phyloP scores from a whole-genome alignment of 2,888 invertebrate genomes.

The Elegia similella region DNA sequence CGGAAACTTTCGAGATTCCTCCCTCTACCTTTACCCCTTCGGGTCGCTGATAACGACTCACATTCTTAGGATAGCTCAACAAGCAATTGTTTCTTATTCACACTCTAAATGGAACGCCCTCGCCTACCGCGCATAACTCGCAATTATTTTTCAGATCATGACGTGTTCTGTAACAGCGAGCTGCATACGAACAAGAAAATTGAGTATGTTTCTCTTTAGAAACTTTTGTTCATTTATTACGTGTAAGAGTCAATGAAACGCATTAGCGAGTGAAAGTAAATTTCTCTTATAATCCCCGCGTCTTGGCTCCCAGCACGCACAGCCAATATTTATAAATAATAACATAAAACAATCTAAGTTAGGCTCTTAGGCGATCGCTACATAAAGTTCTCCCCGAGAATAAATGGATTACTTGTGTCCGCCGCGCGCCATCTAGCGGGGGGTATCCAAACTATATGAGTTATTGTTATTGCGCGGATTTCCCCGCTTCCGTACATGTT shows the following conservation, averaged over 20 bases:
- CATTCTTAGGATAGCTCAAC: constrained; percentile 68
- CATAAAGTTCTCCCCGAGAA: constrained; percentile 79
- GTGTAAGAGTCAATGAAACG: constrained; percentile 11
- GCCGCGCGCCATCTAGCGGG: constrained; percentile 74
- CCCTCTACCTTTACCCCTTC: constrained; percentile 27
- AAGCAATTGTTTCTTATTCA: constrained; percentile 50
- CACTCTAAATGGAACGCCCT: constrained; percentile 36
- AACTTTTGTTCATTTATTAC: not conserved
- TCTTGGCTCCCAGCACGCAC: constrained; percentile 48
- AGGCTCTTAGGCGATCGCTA: constrained; percentile 70
- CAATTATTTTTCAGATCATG: constrained; percentile 19
- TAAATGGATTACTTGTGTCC: constrained; percentile 82
- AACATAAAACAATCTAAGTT: constrained; percentile 74
- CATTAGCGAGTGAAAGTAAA: constrained; percentile 25
- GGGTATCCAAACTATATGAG: constrained; percentile 69
- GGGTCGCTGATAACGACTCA: constrained; percentile 34
- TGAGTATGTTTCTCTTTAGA: not conserved
- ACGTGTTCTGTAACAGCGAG: constrained; percentile 19
- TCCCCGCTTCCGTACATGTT: constrained; percentile 74
- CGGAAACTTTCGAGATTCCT: constrained; percentile 65
- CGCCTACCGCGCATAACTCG: constrained; percentile 22
- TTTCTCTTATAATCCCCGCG: constrained; percentile 49
- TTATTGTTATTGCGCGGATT: constrained; percentile 79
- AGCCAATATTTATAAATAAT: constrained; percentile 72
- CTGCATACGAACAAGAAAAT: constrained; percentile 17